Conservation (phyloP, 2,113 vertebrate genomes). For the Canis aureus region DNA sequence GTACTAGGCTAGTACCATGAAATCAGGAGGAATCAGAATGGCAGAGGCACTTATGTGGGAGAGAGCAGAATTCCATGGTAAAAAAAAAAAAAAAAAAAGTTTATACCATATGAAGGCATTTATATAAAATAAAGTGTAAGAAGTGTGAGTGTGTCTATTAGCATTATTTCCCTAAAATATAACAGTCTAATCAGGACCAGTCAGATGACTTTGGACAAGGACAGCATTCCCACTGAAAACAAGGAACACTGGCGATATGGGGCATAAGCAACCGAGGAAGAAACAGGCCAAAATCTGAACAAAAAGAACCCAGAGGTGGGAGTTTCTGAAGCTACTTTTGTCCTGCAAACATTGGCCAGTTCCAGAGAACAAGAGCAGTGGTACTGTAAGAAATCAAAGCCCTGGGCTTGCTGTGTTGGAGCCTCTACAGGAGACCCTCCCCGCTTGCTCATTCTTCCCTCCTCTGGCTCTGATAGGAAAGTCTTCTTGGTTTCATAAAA, state of each 20-base stretch:
- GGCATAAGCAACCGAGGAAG: background rate
- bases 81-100: no score
- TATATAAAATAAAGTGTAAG: no score
- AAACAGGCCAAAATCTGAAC: background rate
- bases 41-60: background rate
- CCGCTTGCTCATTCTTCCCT: fast-evolving
- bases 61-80: background rate
- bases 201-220: background rate
- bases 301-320: background rate
- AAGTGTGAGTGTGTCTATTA: background rate
- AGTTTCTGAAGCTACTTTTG: fast-evolving
- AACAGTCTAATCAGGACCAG: no score
- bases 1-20: no score
- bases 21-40: background rate
- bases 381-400: background rate
- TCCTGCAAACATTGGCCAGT: background rate
- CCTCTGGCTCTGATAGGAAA: background rate
- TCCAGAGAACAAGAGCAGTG: background rate
- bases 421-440: background rate
- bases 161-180: background rate
- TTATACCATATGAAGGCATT: background rate
- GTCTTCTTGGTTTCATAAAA: no score
- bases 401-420: fast-evolving
- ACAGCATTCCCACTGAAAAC: background rate
- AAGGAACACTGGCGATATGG: no score